A percentile compares a stretch with the other conserved stretches of the same genome.
phyloP scores from a whole-genome alignment of 2,797 vertebrate species.

The Nothura maculosa region DNA sequence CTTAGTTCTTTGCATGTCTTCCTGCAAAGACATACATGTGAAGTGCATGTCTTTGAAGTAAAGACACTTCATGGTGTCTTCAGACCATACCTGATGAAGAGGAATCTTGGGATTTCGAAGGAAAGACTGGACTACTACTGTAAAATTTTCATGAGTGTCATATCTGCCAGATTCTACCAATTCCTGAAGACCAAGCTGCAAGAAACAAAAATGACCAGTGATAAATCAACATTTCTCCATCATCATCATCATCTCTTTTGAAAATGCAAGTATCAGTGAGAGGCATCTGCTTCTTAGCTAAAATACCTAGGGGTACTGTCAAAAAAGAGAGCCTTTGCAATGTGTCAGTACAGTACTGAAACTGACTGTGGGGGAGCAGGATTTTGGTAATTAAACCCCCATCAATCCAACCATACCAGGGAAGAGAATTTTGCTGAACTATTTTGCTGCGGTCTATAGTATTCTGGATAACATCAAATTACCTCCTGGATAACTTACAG shows the following conservation, averaged over 20 bases:
- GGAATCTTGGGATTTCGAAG: conserved; percentile 81
- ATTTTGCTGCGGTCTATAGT: background rate
- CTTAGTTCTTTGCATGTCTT: background rate
- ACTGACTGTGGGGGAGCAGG: background rate
- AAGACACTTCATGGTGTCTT: background rate
- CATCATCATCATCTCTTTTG: background rate
- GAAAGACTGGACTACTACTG: conserved; percentile 92
- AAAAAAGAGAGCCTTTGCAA: background rate
- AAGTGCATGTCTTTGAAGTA: no score
- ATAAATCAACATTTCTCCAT: background rate
- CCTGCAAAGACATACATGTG: no score
- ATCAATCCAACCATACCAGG: background rate
- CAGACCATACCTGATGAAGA: conserved; percentile 76
- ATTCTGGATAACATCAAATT: background rate
- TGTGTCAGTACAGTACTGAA: background rate
- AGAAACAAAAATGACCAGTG: background rate
- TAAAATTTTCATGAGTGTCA: conserved; percentile 88
- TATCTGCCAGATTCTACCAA: conserved; percentile 90
- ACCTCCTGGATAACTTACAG: background rate
- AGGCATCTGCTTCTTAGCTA: background rate
- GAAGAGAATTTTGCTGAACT: background rate
- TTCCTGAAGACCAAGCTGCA: conserved; percentile 81
- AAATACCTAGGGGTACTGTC: background rate
- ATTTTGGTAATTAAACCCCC: background rate
- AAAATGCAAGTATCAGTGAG: background rate